Conservation (phyloP, 2,113 vertebrate genomes). For the Martes martes region DNA sequence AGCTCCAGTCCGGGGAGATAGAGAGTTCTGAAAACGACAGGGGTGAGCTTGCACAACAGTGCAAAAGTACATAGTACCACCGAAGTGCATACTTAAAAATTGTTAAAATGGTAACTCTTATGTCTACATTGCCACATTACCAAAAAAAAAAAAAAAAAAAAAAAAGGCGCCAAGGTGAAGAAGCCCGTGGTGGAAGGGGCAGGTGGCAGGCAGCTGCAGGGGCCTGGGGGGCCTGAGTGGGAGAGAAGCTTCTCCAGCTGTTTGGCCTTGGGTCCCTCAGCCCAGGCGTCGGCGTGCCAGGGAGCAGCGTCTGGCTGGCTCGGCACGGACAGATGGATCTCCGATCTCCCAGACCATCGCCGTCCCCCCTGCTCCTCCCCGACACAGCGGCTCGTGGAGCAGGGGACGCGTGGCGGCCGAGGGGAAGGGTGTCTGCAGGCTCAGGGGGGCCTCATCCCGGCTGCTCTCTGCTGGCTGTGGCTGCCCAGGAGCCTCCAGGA, state of each 20-base stretch:
- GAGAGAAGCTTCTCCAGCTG: neutral
- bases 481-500: neutral
- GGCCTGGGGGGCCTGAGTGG: neutral
- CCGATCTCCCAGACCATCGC: too few relatives aligned
- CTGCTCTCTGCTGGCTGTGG: neutral
- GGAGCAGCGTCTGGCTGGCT: neutral
- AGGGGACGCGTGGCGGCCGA: fast-evolving
- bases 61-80: fast-evolving
- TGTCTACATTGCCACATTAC: neutral
- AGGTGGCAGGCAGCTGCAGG: neutral
- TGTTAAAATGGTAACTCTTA: neutral
- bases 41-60: neutral
- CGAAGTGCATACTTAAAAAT: neutral
- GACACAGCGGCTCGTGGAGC: neutral
- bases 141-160: neutral
- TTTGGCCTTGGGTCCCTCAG: too few relatives aligned
- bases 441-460: fast-evolving
- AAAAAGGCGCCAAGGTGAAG: neutral
- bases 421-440: fast-evolving
- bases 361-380: neutral
- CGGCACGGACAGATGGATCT: too few relatives aligned
- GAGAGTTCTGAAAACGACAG: neutral
- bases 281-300: too few relatives aligned
- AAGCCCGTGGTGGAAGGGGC: neutral
- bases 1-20: neutral